phyloP scores from a whole-genome alignment of 1,140 invertebrate species.

The Euwallacea similis region DNA sequence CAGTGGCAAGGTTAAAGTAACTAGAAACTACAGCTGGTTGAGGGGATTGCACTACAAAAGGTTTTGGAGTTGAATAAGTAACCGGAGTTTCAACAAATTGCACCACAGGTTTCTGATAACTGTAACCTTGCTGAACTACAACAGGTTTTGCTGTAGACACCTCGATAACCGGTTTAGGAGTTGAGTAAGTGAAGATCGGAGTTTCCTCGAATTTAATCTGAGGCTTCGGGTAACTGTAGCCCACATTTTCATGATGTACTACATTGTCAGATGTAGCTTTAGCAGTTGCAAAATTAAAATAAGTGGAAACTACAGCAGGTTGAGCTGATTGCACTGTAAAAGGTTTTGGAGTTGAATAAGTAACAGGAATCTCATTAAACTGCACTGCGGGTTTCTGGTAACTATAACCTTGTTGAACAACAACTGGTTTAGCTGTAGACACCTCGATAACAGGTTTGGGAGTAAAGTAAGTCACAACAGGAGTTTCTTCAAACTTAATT shows the following conservation, averaged over 20 bases:
- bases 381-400: conserved; percentile 54
- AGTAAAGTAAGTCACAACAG: not conserved
- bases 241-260: not conserved
- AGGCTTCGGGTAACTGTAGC: not conserved
- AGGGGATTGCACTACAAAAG: not conserved
- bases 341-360: conserved; percentile 15
- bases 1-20: conserved; percentile 10
- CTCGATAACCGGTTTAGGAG: conserved; percentile 25
- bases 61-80: conserved; percentile 14
- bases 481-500: conserved; percentile 50
- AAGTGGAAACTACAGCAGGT: conserved; percentile 24
- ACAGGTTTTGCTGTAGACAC: not conserved
- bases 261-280: not conserved
- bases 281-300: conserved; percentile 10
- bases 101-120: conserved; percentile 54
- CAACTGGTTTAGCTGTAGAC: not conserved
- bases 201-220: not conserved
- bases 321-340: not conserved
- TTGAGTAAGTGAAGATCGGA: not conserved
- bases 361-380: conserved; percentile 49
- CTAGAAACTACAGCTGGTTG: conserved; percentile 26
- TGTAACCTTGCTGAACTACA: conserved; percentile 46
- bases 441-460: conserved; percentile 23
- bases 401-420: conserved; percentile 48
- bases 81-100: conserved; percentile 51